These are phyloP conservation scores for Lycopodina hypogea DNA, from an alignment of 37 sponge, comb jelly and placozoan species.

Conservation along the genomic window DNA sequence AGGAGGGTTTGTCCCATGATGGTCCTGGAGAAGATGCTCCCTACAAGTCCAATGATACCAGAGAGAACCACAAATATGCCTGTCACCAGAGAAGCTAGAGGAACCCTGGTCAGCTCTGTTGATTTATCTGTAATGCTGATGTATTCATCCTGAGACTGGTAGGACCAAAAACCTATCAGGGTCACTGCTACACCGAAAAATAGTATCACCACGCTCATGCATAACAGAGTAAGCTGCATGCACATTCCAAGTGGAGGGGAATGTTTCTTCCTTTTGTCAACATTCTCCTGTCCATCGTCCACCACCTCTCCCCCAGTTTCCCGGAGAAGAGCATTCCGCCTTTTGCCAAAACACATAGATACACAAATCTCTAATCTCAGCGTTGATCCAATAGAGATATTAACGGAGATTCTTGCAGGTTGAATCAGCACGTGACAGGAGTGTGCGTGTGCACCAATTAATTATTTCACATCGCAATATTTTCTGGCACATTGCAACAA, in stretches of 20 bases:
- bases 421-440: no score
- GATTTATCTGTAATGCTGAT: slow-evolving; percentile 11
- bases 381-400: no score
- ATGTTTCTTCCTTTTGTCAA: not conserved
- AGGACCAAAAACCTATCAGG: slow-evolving; percentile 5
- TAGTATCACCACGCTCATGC: not conserved
- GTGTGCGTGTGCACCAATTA: no score
- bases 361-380: no score
- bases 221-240: slow-evolving; percentile 12
- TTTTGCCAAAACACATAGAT: not conserved
- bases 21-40: slow-evolving; percentile 2
- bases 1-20: slow-evolving; percentile 25
- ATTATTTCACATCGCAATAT: no score
- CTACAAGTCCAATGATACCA: slow-evolving; percentile 17
- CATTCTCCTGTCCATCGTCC: not conserved
- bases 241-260: not conserved
- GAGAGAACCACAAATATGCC: slow-evolving; percentile 11
- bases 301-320: not conserved
- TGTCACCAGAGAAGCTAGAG: slow-evolving; percentile 7
- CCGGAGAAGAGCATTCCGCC: not conserved
- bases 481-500: no score
- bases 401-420: no score
- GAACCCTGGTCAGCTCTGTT: slow-evolving; percentile 5
- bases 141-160: slow-evolving; percentile 1
- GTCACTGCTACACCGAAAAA: slow-evolving; percentile 19